Base-by-base conservation (phyloP, 1,140 invertebrate species). In the Rhizoglyphus robini region DNA sequence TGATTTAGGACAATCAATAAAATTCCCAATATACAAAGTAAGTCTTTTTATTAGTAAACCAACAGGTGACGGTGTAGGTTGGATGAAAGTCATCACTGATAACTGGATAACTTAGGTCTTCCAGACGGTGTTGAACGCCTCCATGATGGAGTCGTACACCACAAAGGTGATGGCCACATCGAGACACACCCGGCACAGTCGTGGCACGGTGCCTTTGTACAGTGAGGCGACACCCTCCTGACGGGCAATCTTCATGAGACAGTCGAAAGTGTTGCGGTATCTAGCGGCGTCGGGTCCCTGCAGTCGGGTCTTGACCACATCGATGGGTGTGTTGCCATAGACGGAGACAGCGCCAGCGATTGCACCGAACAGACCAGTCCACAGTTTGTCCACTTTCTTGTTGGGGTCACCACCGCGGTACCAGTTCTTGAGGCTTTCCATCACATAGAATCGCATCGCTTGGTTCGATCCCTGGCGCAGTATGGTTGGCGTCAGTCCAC, bases 251-350 rank as follows among this genome's bases (percentile, higher is more conserved):
- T 92, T 81, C 36, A 88, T 69, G 51, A 88, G 85, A 77, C 96
- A 99, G 75, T 99, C 90, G 71, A 86, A 78, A 4, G 92, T 97
- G 74, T 84, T 90, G 76, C 92, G 96, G 76, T 99, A 99, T 73
- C 95, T 96, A 15, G 84, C 73, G 0, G 94, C 91, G 76, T 98
- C 94, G n/a, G 98, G 77, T 29, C 95, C 92, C 83, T 99, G 96
- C 93, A 99, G 96, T 72, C 96, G 81, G 18, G 96, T 99, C 80
- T 99, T 99, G 0, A 99, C 85, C 2, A 99, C 96, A 79, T 99
- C 96, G 70, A 98, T 83, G 1, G 95, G 94, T 31, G 92, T 98
- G 72, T 98, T 98, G 38, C 93, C 94, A 77, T 94, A 97, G 1
- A 98, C 95, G 25, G 91, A 96, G 23, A 86, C 88, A n/a, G 93